A percentile compares a stretch with the other conserved stretches of the same genome.
phyloP scores from a whole-genome alignment of 2,113 vertebrate genomes.

The Eurypyga helias region DNA sequence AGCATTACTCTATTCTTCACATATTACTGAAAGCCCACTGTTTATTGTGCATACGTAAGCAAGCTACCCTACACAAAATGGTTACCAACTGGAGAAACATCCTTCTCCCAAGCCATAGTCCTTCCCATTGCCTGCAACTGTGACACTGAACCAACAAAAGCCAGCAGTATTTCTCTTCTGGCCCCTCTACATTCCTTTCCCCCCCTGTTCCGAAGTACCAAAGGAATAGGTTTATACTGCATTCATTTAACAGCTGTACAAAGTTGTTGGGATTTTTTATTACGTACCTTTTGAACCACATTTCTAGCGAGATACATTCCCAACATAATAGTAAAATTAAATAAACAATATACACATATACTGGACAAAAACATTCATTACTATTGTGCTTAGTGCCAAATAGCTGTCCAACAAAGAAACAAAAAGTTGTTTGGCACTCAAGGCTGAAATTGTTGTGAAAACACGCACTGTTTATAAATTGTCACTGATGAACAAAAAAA shows the following conservation, averaged over 20 bases:
- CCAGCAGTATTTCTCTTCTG: background rate
- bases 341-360: background rate
- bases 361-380: background rate
- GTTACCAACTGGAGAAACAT: background rate
- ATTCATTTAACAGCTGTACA: background rate
- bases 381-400: constrained; percentile 22
- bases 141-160: background rate
- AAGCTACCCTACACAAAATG: background rate
- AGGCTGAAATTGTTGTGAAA: constrained; percentile 56
- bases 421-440: constrained; percentile 61
- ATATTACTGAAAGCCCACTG: background rate
- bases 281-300: background rate
- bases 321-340: background rate
- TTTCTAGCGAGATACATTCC: constrained; percentile 1
- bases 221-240: background rate
- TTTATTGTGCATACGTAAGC: background rate
- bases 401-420: constrained; percentile 64
- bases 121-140: background rate
- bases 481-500: constrained; percentile 67
- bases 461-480: constrained; percentile 64
- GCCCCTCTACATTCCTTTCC: background rate
- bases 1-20: background rate
- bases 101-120: background rate
- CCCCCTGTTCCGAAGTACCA: background rate
- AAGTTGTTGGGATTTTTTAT: background rate